These are phyloP conservation scores for Pristis pectinata DNA, from an alignment of 2,797 vertebrate species.

Conservation along the genomic window DNA sequence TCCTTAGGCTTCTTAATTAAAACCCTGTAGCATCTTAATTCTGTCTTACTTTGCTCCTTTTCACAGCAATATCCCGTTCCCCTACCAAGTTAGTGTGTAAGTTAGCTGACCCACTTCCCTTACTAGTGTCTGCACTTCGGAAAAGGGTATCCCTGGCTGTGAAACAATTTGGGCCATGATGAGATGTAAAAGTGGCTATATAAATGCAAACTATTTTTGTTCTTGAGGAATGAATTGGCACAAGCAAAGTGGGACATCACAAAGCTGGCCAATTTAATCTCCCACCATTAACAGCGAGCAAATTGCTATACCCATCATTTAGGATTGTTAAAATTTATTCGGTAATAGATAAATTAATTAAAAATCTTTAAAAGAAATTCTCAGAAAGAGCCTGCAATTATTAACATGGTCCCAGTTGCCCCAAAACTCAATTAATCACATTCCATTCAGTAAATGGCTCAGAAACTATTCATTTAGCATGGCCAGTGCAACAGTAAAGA, in stretches of 20 bases:
- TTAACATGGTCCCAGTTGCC: slow-evolving; percentile 11
- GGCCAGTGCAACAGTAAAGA: neutral
- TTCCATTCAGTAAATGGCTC: neutral
- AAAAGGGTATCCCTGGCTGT: too few species aligned
- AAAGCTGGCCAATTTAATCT: neutral
- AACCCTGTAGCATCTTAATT: too few species aligned
- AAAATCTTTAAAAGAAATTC: slow-evolving; percentile 9
- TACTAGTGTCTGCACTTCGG: neutral
- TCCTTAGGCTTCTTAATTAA: too few species aligned
- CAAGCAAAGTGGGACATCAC: neutral
- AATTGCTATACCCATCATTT: neutral
- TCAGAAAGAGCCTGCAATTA: slow-evolving; percentile 24
- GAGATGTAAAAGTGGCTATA: neutral
- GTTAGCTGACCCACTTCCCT: neutral
- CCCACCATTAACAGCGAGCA: neutral
- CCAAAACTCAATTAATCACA: slow-evolving; percentile 28
- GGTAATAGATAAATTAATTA: slow-evolving; percentile 38
- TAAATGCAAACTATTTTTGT: neutral
- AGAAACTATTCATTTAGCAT: neutral
- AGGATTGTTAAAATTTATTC: slow-evolving; percentile 4
- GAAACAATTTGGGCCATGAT: too few species aligned
- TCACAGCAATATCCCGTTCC: too few species aligned
- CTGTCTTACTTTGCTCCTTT: too few species aligned
- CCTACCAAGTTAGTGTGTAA: neutral
- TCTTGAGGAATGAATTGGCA: neutral